These are phyloP conservation scores for Xiphorhynchus erythropygius DNA, from an alignment of 2,797 vertebrate genomes.

Conservation along the genomic window DNA sequence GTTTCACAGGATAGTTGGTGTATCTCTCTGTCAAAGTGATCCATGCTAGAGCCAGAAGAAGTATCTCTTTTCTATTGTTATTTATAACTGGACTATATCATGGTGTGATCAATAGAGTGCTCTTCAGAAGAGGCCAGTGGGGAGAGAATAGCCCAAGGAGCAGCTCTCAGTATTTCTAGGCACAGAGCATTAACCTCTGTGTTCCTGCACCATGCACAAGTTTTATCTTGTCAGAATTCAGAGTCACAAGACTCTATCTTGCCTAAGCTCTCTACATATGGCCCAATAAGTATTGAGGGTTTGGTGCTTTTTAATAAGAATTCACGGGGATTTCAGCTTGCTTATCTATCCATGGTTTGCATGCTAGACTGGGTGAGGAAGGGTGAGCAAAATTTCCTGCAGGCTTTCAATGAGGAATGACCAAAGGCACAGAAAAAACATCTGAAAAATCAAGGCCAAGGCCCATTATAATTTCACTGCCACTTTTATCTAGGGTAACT, in stretches of 20 bases:
- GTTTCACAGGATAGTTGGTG: not conserved
- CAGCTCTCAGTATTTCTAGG: not conserved
- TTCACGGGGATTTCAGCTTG: not conserved
- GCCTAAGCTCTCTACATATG: not conserved
- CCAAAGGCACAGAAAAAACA: not conserved
- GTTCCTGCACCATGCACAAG: not conserved
- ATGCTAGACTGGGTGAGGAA: not conserved
- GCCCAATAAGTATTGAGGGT: accelerated
- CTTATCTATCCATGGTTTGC: not conserved
- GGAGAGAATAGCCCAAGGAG: not conserved
- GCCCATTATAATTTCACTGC: not conserved
- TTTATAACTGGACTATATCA: not conserved
- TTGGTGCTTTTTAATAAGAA: not conserved
- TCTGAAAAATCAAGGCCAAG: not conserved
- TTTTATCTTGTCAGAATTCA: not conserved
- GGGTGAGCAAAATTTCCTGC: not conserved
- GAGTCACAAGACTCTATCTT: not conserved
- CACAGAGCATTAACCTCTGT: not conserved
- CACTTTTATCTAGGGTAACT: not conserved
- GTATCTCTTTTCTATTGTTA: not conserved
- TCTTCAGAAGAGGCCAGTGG: not conserved
- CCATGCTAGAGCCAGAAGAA: not conserved
- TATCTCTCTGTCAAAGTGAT: not conserved
- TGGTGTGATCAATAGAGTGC: not conserved
- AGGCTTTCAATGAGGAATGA: not conserved